These are phyloP conservation scores for Sclerurus mexicanus DNA, from an alignment of 2,113 vertebrate genomes.

Conservation along the genomic window DNA sequence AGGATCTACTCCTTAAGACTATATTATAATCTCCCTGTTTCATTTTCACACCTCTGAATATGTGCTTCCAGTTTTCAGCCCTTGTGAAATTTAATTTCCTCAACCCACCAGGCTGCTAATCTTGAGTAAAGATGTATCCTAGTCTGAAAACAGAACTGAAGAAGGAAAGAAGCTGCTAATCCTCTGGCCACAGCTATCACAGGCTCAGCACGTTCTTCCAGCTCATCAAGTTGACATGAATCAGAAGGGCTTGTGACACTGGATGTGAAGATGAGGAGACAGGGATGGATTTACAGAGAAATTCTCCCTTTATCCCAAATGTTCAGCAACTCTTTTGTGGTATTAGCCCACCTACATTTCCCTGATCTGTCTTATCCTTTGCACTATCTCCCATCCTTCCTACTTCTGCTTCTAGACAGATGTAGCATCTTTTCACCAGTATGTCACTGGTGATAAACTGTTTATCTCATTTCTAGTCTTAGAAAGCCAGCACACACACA, in stretches of 20 bases:
- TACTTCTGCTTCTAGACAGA: not conserved
- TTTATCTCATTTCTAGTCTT: not conserved
- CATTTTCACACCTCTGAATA: slow-evolving; percentile 31
- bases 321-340: not conserved
- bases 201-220: slow-evolving; percentile 59
- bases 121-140: slow-evolving; percentile 11
- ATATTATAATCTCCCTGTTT: not conserved
- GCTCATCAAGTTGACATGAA: not conserved
- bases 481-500: not conserved
- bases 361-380: not conserved
- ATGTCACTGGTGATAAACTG: not conserved
- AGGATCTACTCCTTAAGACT: not conserved
- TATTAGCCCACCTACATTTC: not conserved
- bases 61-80: slow-evolving; percentile 7
- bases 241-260: not conserved
- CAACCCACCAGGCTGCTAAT: slow-evolving; percentile 38
- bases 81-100: slow-evolving; percentile 44
- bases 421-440: not conserved
- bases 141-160: slow-evolving; percentile 16
- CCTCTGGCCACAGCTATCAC: slow-evolving; percentile 27
- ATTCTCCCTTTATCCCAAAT: not conserved
- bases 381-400: not conserved
- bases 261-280: not conserved
- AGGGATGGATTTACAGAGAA: not conserved
- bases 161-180: slow-evolving; percentile 37